phyloP scores from a whole-genome alignment of 2,797 vertebrate species.

The Rhinophrynus dorsalis region DNA sequence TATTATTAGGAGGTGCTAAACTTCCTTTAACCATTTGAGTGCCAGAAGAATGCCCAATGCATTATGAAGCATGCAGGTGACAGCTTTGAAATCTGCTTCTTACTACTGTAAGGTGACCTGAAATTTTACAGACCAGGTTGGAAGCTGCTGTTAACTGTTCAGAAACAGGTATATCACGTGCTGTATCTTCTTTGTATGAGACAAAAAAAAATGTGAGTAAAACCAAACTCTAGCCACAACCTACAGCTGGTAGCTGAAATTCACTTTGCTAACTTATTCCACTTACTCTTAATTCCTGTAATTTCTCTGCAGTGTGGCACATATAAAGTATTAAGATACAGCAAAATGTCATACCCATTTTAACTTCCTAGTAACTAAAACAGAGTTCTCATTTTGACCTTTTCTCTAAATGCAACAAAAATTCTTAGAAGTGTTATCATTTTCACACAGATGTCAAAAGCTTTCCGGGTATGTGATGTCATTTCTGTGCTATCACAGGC shows the following conservation, averaged over 20 bases:
- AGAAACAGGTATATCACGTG: no score
- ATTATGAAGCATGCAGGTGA: no score
- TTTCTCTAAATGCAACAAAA: neutral
- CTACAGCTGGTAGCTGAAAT: neutral
- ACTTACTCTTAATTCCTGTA: conserved; percentile 5
- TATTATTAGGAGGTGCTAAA: no score
- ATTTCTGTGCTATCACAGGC: conserved; percentile 6
- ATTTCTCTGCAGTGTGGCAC: neutral
- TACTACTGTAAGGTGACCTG: no score
- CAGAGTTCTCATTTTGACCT: neutral
- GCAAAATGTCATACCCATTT: neutral
- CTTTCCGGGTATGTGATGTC: conserved; percentile 30
- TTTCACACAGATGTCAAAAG: conserved; percentile 5
- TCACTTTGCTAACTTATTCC: neutral
- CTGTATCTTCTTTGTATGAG: neutral
- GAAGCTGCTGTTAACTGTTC: neutral
- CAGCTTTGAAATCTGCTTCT: no score
- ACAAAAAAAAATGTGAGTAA: neutral
- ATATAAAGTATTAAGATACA: neutral
- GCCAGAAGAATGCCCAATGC: no score
- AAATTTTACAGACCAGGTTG: neutral
- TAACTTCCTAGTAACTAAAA: neutral
- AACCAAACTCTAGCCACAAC: neutral
- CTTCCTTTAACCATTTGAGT: no score
- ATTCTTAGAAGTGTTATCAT: conserved; percentile 24